phyloP scores from a whole-genome alignment of 2,113 vertebrate species.

The Cheilinus undulatus region DNA sequence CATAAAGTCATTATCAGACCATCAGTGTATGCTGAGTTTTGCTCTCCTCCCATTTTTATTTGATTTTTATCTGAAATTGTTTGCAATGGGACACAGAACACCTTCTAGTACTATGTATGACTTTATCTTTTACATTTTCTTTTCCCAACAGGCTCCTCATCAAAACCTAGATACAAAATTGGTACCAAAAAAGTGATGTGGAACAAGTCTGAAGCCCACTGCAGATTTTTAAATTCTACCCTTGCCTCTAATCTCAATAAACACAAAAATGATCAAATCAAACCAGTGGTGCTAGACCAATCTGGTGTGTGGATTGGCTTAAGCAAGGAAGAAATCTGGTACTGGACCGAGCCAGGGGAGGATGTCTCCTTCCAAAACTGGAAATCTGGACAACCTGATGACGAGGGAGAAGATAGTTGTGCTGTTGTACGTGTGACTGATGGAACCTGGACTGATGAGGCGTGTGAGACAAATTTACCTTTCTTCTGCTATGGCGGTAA shows the following conservation, averaged over 20 bases:
- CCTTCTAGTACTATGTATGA: too few species aligned
- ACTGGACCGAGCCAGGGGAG: background rate
- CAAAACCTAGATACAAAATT: background rate
- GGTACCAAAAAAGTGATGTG: background rate
- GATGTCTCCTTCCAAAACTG: background rate
- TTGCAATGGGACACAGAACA: too few species aligned
- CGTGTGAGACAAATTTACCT: rapidly evolving
- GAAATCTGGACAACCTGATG: background rate
- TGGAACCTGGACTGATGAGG: slow-evolving; percentile 21
- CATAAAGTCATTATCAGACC: too few species aligned
- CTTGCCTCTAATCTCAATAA: background rate
- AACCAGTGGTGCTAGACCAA: too few species aligned
- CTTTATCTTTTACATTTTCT: background rate
- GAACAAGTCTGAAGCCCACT: rapidly evolving
- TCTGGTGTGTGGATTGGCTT: slow-evolving; percentile 28
- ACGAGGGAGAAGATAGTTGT: background rate
- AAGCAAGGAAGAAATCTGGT: rapidly evolving
- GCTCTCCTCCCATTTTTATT: too few species aligned
- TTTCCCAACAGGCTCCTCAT: background rate
- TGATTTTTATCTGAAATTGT: too few species aligned
- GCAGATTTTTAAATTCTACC: rapidly evolving
- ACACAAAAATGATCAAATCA: rapidly evolving
- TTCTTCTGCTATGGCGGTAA: slow-evolving; percentile 6
- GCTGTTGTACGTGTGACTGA: background rate
- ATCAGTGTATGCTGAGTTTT: too few species aligned